Conservation (phyloP, 2,797 vertebrate genomes). For the Enteromius anoplus region DNA sequence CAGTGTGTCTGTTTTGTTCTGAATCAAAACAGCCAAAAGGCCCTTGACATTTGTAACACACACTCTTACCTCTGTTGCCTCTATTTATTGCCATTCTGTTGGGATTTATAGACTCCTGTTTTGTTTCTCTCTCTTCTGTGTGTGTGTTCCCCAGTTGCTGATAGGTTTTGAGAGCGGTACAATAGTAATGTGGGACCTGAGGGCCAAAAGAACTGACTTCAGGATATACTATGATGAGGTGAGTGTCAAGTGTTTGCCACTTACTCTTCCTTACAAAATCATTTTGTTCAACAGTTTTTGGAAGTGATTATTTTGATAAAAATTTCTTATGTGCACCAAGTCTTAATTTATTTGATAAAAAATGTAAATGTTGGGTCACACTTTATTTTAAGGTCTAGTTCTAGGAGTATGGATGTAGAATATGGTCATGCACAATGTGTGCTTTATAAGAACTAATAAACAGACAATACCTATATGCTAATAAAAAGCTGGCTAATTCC, state of each 20-base stretch:
- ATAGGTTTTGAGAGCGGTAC: constrained; percentile 97
- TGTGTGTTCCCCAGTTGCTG: constrained; percentile 80
- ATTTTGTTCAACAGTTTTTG: too few relatives aligned
- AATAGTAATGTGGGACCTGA: constrained; percentile 93
- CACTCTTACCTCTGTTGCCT: background rate
- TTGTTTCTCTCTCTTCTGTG: constrained; percentile 5
- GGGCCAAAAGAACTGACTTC: constrained; percentile 91
- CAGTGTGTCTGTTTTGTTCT: constrained; percentile 20
- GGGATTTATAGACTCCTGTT: constrained; percentile 23
- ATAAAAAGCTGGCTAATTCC: too few relatives aligned
- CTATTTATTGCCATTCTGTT: background rate
- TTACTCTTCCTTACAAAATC: background rate
- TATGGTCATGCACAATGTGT: too few relatives aligned
- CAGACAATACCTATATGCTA: too few relatives aligned
- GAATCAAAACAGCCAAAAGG: constrained; percentile 12
- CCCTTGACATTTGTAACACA: constrained; percentile 12
- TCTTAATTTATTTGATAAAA: too few relatives aligned
- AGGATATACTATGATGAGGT: constrained; percentile 98
- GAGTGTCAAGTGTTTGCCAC: constrained; percentile 61
- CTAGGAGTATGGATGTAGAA: too few relatives aligned
- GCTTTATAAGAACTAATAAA: too few relatives aligned
- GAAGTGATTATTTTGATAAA: too few relatives aligned
- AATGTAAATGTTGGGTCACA: too few relatives aligned
- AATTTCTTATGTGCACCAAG: too few relatives aligned
- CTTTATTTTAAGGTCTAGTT: too few relatives aligned